Base-by-base conservation (phyloP, 2,797 vertebrate species). In the Orestias chungarensis region DNA sequence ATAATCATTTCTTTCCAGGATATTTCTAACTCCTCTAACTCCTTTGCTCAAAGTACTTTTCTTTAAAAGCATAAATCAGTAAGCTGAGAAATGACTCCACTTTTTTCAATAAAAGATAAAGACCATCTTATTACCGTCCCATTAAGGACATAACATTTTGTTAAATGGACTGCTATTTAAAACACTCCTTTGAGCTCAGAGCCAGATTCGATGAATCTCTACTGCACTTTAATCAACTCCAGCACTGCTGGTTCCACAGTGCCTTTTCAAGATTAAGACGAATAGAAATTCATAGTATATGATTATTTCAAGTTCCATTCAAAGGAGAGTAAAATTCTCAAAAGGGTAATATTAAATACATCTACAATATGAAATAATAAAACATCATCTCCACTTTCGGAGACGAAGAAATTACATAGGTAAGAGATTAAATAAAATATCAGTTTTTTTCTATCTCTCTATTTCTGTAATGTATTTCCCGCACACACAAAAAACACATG, bases 141-240 rank as follows among this genome's bases (percentile, higher is more conserved):
- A 94, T 94, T 94, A 94, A 90, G 90, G 85, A 92, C 90, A 89
- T 93, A 91, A 90, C 91, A 90, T 92, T 94, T 91, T 93, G 90
- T 88, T 92, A 94, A 93, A 94, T 94, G 90, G 92, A 93, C 89
- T 92, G 80, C 93, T 93, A 92, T 93, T 94, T 94, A 93, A 93
- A 93, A 92, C 88, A 90, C 87, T 91, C 90, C 91, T 92, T 79
- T 59, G 59, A 92, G 89, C 90, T 86, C 59, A 76, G 87, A 90
- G 88, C 88, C 87, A 92, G 86, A 91, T 88, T 88, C 87, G 87
- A 92, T 93, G 92, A 93, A 92, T 93, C 89, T 93, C 83, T 23
- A 75, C 82, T 73, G 80, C 85, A 85, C 86, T 91, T 93, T 93
- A 94, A 94, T 94, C 93, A 93, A 89, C 77, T 81, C 77, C 55